phyloP scores from a whole-genome alignment of 1,140 invertebrate genomes.

The Zaprionus tsacasi region DNA sequence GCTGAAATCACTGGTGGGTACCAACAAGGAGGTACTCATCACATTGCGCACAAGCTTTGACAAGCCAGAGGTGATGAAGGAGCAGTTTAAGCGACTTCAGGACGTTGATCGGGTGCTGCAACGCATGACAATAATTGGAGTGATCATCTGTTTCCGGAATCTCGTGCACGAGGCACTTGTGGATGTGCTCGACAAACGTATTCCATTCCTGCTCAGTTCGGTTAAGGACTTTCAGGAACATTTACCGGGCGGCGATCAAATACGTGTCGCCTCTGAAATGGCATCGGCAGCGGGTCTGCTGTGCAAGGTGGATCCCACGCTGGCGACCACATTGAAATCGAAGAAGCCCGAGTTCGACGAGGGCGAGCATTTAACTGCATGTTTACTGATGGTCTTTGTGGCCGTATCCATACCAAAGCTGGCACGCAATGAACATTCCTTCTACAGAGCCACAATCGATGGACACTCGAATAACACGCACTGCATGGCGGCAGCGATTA shows the following conservation, averaged over 20 bases:
- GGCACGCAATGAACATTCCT: conserved; percentile 95
- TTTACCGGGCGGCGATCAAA: conserved; percentile 94
- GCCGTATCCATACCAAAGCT: conserved; percentile 98
- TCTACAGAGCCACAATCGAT: conserved; percentile 95
- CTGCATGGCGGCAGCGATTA: conserved; percentile 97
- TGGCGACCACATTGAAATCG: conserved; percentile 93
- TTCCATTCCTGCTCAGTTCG: conserved; percentile 98
- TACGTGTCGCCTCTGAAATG: conserved; percentile 98
- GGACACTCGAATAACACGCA: conserved; percentile 99
- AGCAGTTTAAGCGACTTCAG: conserved; percentile 95
- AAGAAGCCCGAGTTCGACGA: conserved; percentile 95
- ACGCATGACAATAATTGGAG: conserved; percentile 98
- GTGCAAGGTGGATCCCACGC: conserved; percentile 97
- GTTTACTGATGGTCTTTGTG: conserved; percentile 99
- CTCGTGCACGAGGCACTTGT: conserved; percentile 96
- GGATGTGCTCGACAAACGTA: conserved; percentile 96
- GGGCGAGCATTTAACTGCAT: conserved; percentile 95
- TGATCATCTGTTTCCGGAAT: conserved; percentile 97
- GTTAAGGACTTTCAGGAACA: conserved; percentile 97
- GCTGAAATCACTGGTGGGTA: conserved; percentile 95
- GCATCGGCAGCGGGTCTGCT: conserved; percentile 96
- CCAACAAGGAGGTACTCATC: conserved; percentile 96
- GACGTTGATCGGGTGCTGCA: conserved; percentile 97
- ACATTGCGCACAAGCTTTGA: conserved; percentile 98
- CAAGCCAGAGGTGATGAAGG: conserved; percentile 99